Percentiles rank a stretch among this genome's conserved stretches.
Evolutionary conservation across 1,140 invertebrate species (phyloP).

Genomic region (Zaprionus lachaisei): DNA sequence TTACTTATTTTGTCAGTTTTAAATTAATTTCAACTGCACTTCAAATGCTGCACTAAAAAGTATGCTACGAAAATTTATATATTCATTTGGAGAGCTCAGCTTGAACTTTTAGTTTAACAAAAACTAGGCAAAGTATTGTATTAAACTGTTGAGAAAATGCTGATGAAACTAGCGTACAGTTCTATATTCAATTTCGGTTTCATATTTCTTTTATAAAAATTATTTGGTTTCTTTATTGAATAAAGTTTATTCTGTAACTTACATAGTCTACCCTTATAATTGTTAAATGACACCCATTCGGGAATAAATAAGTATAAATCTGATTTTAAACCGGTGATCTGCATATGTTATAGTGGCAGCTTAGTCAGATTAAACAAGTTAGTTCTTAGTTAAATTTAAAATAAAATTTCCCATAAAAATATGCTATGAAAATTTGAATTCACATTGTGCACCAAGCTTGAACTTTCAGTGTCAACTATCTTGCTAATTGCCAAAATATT

Average conservation of each 20-base stretch:
- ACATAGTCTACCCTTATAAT: too few species aligned
- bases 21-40: not conserved
- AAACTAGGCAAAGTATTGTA: not conserved
- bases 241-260: not conserved
- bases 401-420: not conserved
- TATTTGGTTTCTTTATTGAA: not conserved
- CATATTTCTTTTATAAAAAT: not conserved
- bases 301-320: too few species aligned
- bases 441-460: not conserved
- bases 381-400: not conserved
- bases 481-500: slow-evolving; percentile 1
- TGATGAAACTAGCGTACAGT: not conserved
- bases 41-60: not conserved
- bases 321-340: too few species aligned
- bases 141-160: not conserved
- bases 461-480: not conserved
- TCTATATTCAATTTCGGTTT: not conserved
- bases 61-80: slow-evolving; percentile 1
- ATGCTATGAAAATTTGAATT: not conserved
- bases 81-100: not conserved
- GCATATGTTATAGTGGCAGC: too few species aligned
- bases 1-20: not conserved
- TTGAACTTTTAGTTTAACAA: not conserved
- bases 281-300: too few species aligned
- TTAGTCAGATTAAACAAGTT: too few species aligned